Evolutionary conservation across 2,888 invertebrate genomes (phyloP).

Genomic region (Amorpha juglandis): DNA sequence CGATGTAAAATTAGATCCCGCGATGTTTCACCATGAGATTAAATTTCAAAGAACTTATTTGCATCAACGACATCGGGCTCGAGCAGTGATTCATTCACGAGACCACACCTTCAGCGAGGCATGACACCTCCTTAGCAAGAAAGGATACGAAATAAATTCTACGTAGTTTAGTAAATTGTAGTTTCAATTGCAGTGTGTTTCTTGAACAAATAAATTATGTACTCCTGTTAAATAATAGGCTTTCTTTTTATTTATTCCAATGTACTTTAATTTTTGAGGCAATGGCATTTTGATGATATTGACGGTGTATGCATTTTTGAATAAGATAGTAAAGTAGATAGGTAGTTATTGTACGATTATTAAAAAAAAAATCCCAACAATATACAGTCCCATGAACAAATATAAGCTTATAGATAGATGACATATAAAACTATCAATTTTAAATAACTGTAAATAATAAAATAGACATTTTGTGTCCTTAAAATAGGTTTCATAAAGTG

Average conservation of each 20-base stretch:
- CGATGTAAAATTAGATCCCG: slow-evolving; percentile 34
- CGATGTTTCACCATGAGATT: slow-evolving; percentile 34
- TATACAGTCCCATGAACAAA: too few relatives aligned
- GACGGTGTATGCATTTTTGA: too few relatives aligned
- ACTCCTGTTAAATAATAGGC: background rate
- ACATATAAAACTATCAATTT: too few relatives aligned
- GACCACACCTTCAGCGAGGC: slow-evolving; percentile 19
- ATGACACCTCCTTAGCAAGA: slow-evolving; percentile 14
- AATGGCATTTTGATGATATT: background rate
- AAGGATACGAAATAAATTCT: slow-evolving; percentile 10
- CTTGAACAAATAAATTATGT: background rate
- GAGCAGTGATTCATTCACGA: slow-evolving; percentile 21
- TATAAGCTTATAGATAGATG: too few relatives aligned
- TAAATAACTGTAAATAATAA: background rate
- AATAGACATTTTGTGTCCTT: background rate
- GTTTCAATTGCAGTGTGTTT: background rate
- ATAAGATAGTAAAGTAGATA: too few relatives aligned
- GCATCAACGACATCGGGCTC: slow-evolving; percentile 26
- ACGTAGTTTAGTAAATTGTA: background rate
- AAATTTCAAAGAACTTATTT: slow-evolving; percentile 31
- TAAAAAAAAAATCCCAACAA: too few relatives aligned
- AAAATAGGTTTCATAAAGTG: background rate
- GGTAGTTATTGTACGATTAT: too few relatives aligned
- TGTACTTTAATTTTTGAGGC: background rate
- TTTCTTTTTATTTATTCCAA: background rate